Conservation (phyloP, 2,888 invertebrate genomes). For the Poecilobothrus nobilitatus region DNA sequence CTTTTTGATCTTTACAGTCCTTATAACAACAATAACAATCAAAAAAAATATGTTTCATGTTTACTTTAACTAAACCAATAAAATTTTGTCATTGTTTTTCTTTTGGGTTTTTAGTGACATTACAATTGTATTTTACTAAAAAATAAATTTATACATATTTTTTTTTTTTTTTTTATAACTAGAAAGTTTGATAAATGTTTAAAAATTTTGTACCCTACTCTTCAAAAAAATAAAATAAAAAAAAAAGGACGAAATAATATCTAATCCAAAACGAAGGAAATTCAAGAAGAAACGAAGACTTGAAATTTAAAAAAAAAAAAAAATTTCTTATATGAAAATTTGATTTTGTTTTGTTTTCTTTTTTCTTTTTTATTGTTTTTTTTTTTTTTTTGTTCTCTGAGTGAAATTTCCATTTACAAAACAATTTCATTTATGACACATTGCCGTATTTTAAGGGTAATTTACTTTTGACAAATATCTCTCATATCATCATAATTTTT, state of each 20-base stretch:
- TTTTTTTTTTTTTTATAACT: neutral
- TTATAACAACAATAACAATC: neutral
- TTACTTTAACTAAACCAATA: conserved; percentile 4
- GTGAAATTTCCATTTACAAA: conserved; percentile 4
- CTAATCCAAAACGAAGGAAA: neutral
- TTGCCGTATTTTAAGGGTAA: conserved; percentile 9
- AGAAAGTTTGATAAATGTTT: conserved; percentile 1
- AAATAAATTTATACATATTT: neutral
- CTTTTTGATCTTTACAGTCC: neutral
- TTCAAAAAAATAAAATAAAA: neutral
- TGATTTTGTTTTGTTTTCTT: no score
- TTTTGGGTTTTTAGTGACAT: neutral
- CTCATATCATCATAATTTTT: conserved; percentile 4
- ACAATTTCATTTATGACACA: conserved; percentile 9
- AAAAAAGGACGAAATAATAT: neutral
- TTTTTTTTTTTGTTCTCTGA: neutral
- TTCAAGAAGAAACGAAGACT: no score
- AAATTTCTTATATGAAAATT: neutral
- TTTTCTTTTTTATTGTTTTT: no score
- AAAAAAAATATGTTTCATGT: neutral
- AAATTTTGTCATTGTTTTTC: neutral
- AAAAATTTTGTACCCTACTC: conserved; percentile 4
- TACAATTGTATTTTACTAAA: neutral
- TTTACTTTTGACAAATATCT: conserved; percentile 9
- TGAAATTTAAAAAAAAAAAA: neutral